phyloP scores from a whole-genome alignment of 2,888 invertebrate genomes.

The Nysson spinosus region DNA sequence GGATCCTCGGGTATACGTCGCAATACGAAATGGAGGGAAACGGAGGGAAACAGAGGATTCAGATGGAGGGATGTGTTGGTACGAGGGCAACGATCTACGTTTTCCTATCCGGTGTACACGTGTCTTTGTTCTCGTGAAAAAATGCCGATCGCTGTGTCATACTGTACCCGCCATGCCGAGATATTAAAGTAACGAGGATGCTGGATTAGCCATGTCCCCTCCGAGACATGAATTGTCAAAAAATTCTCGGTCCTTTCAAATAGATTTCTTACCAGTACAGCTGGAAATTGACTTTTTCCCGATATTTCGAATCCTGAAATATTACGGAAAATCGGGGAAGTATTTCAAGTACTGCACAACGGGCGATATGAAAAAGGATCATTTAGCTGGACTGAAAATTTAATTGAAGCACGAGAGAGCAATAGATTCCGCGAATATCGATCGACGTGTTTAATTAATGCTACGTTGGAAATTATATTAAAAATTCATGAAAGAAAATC shows the following conservation, averaged over 20 bases:
- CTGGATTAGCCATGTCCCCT: not conserved
- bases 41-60: slow-evolving; percentile 2
- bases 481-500: no score
- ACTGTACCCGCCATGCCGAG: slow-evolving; percentile 4
- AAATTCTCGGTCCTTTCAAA: not conserved
- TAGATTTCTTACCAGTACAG: not conserved
- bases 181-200: not conserved
- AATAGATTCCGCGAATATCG: no score
- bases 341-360: no score
- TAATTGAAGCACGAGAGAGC: no score
- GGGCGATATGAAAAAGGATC: no score
- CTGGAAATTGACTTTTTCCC: slow-evolving; percentile 12
- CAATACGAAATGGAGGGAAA: slow-evolving; percentile 9
- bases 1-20: slow-evolving; percentile 18
- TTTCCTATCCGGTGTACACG: slow-evolving; percentile 21
- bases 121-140: slow-evolving; percentile 32
- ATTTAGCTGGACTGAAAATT: no score
- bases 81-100: slow-evolving; percentile 37
- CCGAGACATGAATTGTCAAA: not conserved
- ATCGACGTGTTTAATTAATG: no score
- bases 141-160: slow-evolving; percentile 19
- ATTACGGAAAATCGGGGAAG: not conserved
- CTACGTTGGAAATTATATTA: no score
- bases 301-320: not conserved
- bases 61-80: slow-evolving; percentile 23